A percentile compares a stretch with the other conserved stretches of the same genome.
Conservation (phyloP, 2,888 invertebrate species). For the Diarsia rubi region DNA sequence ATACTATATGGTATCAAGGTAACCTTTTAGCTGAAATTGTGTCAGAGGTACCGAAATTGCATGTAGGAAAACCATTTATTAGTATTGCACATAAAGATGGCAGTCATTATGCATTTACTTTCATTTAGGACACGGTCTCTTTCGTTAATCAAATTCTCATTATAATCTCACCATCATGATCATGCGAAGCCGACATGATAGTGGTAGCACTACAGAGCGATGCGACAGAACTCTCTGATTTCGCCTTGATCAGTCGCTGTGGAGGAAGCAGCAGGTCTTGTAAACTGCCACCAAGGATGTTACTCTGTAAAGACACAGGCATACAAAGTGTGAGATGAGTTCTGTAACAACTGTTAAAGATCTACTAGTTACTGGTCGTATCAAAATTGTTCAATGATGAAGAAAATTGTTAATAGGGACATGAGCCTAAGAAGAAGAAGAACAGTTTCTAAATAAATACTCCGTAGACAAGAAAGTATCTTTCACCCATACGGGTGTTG, state of each 20-base stretch:
- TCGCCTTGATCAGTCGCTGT: constrained; percentile 96
- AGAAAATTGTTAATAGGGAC: too few species aligned
- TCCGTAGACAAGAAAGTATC: too few species aligned
- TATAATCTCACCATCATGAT: constrained; percentile 81
- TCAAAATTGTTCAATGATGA: too few species aligned
- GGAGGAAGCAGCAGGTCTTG: constrained; percentile 93
- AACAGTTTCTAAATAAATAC: too few species aligned
- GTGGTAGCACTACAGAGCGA: constrained; percentile 88
- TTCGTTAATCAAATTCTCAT: not conserved
- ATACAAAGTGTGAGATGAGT: not conserved
- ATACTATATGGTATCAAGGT: too few species aligned
- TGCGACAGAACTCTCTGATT: constrained; percentile 96
- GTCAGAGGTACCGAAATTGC: too few species aligned
- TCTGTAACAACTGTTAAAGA: too few species aligned
- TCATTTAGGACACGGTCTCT: not conserved
- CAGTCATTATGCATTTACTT: not conserved
- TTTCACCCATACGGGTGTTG: too few species aligned
- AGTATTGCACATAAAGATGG: not conserved
- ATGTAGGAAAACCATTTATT: too few species aligned
- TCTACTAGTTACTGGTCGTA: too few species aligned
- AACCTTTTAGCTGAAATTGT: too few species aligned
- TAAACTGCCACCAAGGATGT: constrained; percentile 92
- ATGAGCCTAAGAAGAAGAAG: too few species aligned
- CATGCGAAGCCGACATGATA: constrained; percentile 84
- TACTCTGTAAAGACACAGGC: constrained; percentile 72